Base-by-base conservation (phyloP, 2,797 vertebrate genomes). In the Cercopithecus hamlyni region DNA sequence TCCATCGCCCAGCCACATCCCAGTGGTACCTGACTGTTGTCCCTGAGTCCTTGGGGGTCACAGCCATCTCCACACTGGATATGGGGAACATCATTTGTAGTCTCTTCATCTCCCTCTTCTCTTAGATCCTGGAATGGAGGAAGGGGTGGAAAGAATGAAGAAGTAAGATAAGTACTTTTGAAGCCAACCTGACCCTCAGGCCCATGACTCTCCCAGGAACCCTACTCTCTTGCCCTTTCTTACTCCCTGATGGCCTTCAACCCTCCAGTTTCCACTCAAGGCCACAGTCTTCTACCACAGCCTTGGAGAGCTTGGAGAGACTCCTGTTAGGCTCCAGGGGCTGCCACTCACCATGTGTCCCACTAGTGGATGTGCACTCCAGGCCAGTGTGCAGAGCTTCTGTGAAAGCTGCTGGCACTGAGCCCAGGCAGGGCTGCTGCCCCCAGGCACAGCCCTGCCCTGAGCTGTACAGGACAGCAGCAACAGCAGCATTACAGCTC, bases 401-500 rank as follows among this genome's bases (percentile, higher is more conserved):
- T 75, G 97, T 76, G 98, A 98, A 52, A 98, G 98, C 83, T 73
- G 64, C 57, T 88, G 95, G 64, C 98, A 98, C 81, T 17, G 98
- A 12, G 48, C 86, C 98, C 98, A 98, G 85, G 98, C 94, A 3
- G 96, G 95, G 64, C 52, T 39, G 77, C 84, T 61, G 27, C 7
- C 7, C 2, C 12, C 13, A 14, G 52, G 86, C 45, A 96, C 45
- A 7, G 79, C 90, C 45, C 83, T 52, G n/a, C 30, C 50, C 83
- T 41, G 39, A 41, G 85, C 12, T 0, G 24, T 67, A 92, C 95
- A 79, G 36, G 77, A 43, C 26, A 93, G 86, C 64, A 87, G 50
- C 85, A 96, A 41, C 14, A 96, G 86, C 92, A 97, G 80, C 57
- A 94, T 1, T 43, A 88, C 1, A 11, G 20, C 89, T 81, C 52